Evolutionary conservation across 2,113 vertebrate genomes (phyloP), one percentile per base, ranked within the genome.

Genomic region (Paradoxurus hermaphroditus): DNA sequence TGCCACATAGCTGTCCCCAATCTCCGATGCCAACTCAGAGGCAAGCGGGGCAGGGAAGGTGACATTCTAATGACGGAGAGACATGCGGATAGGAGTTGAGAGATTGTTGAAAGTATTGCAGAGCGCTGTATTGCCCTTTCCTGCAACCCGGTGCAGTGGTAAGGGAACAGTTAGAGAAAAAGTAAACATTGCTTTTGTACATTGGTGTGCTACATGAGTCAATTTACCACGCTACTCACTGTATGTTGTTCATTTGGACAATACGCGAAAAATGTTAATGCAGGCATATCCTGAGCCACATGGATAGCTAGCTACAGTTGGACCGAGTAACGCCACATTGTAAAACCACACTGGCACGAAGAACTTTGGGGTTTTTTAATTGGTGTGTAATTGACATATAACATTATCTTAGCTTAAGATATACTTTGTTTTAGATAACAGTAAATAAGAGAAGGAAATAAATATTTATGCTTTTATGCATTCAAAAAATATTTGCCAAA

Each of bases 91-190:
- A 36, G 46, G n/a, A 36, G 44, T 29, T 44, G 62, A 36, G 25
- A 34, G 44, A 36, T 15, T 31, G 39, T 0, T 31, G 51, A 14
- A 39, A 44, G 51, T 6, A 29, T 2, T 18, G 3, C 7, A 27
- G 10, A 5, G 2, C 11, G 25, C 23, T 18, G 2, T 29, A 5
- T 39, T 4, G 41, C 39, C n/a, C 6, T 86, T 21, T 51, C 44
- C 14, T 63, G 1, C 12, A 67, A 12, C 63, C 83, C 31, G 0
- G 7, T 4, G 0, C 9, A 2, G 36, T 0, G 0, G 0, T 3
- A 41, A 49, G 59, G 14, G 83, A 19, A 19, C 1, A 19, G 3
- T 8, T 13, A 21, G 13, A 27, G 46, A 36, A 46, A 53, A 68
- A 79, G 12, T 1, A 70, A 56, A 8, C 13, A 8, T 34, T 70